Base-by-base conservation (phyloP, 2,888 invertebrate species). In the Mesopsocus fuscifrons region DNA sequence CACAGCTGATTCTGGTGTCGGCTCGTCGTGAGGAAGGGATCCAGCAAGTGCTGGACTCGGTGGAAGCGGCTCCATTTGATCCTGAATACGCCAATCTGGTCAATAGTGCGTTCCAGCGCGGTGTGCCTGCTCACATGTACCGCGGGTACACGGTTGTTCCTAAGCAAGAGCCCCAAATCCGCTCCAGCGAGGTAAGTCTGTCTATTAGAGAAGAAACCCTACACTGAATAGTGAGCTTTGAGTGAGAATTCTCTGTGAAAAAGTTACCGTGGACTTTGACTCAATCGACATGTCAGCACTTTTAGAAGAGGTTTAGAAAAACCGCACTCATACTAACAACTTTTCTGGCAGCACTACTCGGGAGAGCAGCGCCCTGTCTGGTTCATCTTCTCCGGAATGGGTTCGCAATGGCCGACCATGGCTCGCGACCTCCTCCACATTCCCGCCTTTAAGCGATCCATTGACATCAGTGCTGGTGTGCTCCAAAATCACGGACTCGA, bases 331-430 rank as follows among this genome's bases (percentile, higher is more conserved):
- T n/a, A n/a, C n/a, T n/a, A n/a, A n/a, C n/a, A n/a, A n/a, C n/a
- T 26, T 26, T 26, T 26, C 6, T 26, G 6, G 11, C 26, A 26
- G 49, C 43, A 41, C 22, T 49, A 26, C 32, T 44, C 43, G 16
- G 49, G 48, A 13, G 44, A 43, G 11, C 48, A 49, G 42, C 54
- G 65, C 3, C 73, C 74, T 40, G 53, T 65, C 21, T 81, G 77
- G 75, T 78, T 70, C 55, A 66, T 78, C 16, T 78, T 74, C 61
- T 72, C 77, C 46, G 80, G 80, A 26, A 80, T 81, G 79, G 80
- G 79, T 4, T 71, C 72, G 16, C 79, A 80, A 57, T 80, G 78
- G 78, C 58, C 65, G 42, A 72, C 72, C 35, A 75, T 75, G 81
- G 77, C 73, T 1, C 62, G 65, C 15, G 68, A 71, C 38, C 61